Evolutionary conservation across 2,888 invertebrate genomes (phyloP), one percentile per base, ranked within the genome.

Genomic region (Periphyllus acericola): DNA sequence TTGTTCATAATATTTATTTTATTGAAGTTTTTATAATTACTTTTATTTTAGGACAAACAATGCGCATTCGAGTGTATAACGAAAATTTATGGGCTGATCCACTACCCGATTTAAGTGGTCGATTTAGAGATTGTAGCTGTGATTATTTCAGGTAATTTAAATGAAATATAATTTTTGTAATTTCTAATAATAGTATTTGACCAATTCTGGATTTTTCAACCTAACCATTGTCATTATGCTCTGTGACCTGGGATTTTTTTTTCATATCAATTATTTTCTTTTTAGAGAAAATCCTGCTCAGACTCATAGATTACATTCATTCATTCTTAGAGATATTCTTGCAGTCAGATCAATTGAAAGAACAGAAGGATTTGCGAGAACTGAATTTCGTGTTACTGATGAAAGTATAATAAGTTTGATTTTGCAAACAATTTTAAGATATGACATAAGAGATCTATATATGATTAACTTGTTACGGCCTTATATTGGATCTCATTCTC

Each of bases 301-400:
- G 91, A 93, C 95, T 89, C 95, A 96, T 91, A 94, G 98, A 1
- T 93, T 98, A 86, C 94, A 96, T 89, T 96, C 96, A 1, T 98
- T 97, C 97, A 92, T 98, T 55, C 95, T 95, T 91, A 93, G 98
- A 89, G 98, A 98, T 92, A 92, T 98, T n/a, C 4, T 17, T 36
- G 78, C 72, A 1, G 52, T 89, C 6, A 80, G 55, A 52, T 17
- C 34, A 55, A 0, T 81, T 25, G 4, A 36, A 71, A 14, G 14
- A 46, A 46, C 14, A 46, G 46, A 46, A 46, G 46, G 46, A 14
- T 36, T 46, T 9, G 46, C 1, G 1, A 14, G 46, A 14, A 6
- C 3, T 46, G 52, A 52, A 11, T 9, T 52, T 32, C 11, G 21
- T 19, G 0, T 21, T 0, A 3, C 0, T 71, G 29, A 11, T 32